A percentile compares a stretch with the other conserved stretches of the same genome.
Evolutionary conservation across 64 coral and sea anemone genomes (phyloP).

Genomic region (Orbicella faveolata): DNA sequence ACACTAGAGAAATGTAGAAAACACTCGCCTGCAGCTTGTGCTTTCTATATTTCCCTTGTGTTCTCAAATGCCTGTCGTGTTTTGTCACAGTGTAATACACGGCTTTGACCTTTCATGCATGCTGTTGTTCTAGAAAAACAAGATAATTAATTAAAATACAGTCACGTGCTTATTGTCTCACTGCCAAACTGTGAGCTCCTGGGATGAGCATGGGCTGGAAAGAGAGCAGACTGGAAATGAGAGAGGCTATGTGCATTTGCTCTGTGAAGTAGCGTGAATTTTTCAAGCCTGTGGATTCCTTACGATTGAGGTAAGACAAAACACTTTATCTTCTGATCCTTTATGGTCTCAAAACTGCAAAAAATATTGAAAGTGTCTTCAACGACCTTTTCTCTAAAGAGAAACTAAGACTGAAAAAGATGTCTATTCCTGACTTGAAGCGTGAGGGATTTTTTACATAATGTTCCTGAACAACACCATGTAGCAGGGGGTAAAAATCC

Average conservation of each 20-base stretch:
- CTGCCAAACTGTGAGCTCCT: neutral
- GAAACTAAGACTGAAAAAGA: neutral
- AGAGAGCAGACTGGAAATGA: neutral
- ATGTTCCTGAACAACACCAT: neutral
- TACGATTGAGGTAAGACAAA: neutral
- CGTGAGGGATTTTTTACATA: neutral
- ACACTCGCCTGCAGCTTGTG: too few relatives aligned
- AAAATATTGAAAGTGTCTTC: neutral
- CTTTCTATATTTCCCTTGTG: too few relatives aligned
- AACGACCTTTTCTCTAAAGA: neutral
- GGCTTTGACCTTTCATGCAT: neutral
- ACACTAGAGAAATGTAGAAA: too few relatives aligned
- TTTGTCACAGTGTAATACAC: too few relatives aligned
- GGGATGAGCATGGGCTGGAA: neutral
- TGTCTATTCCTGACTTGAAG: neutral
- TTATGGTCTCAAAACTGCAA: neutral
- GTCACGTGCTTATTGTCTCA: neutral
- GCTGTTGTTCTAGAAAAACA: conserved; percentile 5
- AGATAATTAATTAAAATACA: neutral
- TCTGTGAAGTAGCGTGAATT: neutral
- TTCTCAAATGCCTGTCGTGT: too few relatives aligned
- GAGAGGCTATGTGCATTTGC: neutral
- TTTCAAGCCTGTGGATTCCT: neutral
- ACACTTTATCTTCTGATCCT: neutral
- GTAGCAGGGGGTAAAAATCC: neutral